Evolutionary conservation across 2,797 vertebrate species (phyloP), one percentile per base, ranked within the genome.

Genomic region (Muraenolepis orangiensis): DNA sequence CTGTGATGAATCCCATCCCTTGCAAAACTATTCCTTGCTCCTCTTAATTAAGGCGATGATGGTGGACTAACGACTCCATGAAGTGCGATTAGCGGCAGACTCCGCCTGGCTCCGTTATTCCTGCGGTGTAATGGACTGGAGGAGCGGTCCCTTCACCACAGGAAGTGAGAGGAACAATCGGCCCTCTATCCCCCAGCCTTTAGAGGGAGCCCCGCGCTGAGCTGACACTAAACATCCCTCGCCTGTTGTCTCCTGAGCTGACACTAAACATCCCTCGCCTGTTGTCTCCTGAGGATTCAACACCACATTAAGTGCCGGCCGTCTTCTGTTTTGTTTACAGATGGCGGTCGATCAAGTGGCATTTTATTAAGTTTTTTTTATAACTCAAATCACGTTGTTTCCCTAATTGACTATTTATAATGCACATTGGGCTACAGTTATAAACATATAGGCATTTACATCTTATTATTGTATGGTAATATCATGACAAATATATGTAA

Each of bases 1-100:
- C 31, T 71, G 75, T 81, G 78, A 85, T 83, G 75, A 81, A 89
- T 81, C 73, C 80, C 81, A 83, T 72, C 42, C 57, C 73, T 86
- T 78, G 81, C 70, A 78, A 80, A 78, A 79, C 76, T 34, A 67
- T 82, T 77, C 76, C 38, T 57, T 66, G 38, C 73, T 68, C 72
- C 68, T 68, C 76, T 71, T 46, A 76, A 76, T 83, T 40, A 85
- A 84, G 82, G 69, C 1, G 78, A 73, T 78, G 18, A 76, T 42
- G 2, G 73, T 76, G 26, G 31, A 26, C 77, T 79, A 72, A 68
- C 38, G 30, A 78, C 72, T n/a, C 0, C 71, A 40, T 32, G 13
- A 79, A 73, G 80, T 20, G 69, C 64, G 66, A 16, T 68, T 26
- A 83, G 72, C 72, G 78, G 10, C 26, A 34, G 73, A n/a, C 20